phyloP scores from a whole-genome alignment of 1,140 invertebrate species.

The Macrobrachium nipponense region DNA sequence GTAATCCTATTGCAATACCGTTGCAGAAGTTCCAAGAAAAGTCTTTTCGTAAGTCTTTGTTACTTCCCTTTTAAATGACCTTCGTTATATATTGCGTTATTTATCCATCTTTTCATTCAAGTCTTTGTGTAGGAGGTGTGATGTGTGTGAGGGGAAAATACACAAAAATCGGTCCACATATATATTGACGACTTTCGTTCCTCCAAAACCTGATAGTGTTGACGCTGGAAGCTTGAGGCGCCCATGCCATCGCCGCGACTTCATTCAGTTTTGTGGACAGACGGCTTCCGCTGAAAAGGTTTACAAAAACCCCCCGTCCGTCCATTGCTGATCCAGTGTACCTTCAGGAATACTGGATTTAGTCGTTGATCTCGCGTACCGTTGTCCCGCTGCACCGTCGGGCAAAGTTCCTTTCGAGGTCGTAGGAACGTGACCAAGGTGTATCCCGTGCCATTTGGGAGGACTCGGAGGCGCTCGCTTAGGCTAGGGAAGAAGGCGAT shows the following conservation, averaged over 20 bases:
- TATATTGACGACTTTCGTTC: neutral
- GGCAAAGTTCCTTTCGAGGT: neutral
- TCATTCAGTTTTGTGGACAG: neutral
- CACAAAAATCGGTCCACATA: neutral
- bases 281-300: too few relatives aligned
- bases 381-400: neutral
- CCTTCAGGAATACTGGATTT: too few relatives aligned
- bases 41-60: too few relatives aligned
- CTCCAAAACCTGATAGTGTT: slow-evolving; percentile 51
- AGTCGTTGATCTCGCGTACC: neutral
- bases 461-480: neutral
- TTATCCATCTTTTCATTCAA: too few relatives aligned
- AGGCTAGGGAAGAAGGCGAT: neutral
- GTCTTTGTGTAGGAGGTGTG: too few relatives aligned
- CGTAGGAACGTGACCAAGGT: neutral
- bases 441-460: neutral
- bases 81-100: too few relatives aligned
- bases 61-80: too few relatives aligned
- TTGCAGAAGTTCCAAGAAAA: too few relatives aligned
- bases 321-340: too few relatives aligned
- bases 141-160: too few relatives aligned
- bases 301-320: too few relatives aligned
- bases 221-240: slow-evolving; percentile 20
- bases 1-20: too few relatives aligned
- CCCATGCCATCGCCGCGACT: slow-evolving; percentile 4